Conservation (phyloP, 1,140 invertebrate species). For the Aphelinus certus region DNA sequence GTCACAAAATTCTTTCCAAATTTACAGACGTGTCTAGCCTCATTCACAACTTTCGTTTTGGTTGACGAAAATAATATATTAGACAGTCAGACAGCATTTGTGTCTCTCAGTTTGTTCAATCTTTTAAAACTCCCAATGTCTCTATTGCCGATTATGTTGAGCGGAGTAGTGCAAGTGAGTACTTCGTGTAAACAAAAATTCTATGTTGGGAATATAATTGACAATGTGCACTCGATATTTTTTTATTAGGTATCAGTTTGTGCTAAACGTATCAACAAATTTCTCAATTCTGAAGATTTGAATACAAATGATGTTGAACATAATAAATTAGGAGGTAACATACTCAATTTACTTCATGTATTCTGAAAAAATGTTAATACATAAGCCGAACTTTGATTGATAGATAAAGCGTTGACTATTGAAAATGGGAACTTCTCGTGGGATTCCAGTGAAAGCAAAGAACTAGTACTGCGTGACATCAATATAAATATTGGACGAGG, state of each 20-base stretch:
- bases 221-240: not conserved
- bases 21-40: conserved; percentile 84
- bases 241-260: conserved; percentile 76
- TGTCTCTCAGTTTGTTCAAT: conserved; percentile 97
- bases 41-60: conserved; percentile 91
- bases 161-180: conserved; percentile 88
- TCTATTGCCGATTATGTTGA: conserved; percentile 89
- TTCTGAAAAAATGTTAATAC: conserved; percentile 21
- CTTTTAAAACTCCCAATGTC: conserved; percentile 93
- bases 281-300: conserved; percentile 88
- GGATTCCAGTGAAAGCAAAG: conserved; percentile 71
- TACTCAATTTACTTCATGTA: conserved; percentile 51
- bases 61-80: conserved; percentile 82
- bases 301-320: conserved; percentile 80
- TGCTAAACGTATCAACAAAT: conserved; percentile 86
- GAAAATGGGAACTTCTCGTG: conserved; percentile 83
- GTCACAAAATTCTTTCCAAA: conserved; percentile 37
- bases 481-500: conserved; percentile 75
- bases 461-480: conserved; percentile 75
- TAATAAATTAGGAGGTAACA: conserved; percentile 78
- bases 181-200: conserved; percentile 7
- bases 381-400: conserved; percentile 44
- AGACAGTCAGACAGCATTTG: conserved; percentile 92
- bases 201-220: too few relatives aligned
- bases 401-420: conserved; percentile 77